A percentile compares a stretch with the other conserved stretches of the same genome.
phyloP scores from a whole-genome alignment of 2,888 invertebrate species.

The Palloptera scutellata region DNA sequence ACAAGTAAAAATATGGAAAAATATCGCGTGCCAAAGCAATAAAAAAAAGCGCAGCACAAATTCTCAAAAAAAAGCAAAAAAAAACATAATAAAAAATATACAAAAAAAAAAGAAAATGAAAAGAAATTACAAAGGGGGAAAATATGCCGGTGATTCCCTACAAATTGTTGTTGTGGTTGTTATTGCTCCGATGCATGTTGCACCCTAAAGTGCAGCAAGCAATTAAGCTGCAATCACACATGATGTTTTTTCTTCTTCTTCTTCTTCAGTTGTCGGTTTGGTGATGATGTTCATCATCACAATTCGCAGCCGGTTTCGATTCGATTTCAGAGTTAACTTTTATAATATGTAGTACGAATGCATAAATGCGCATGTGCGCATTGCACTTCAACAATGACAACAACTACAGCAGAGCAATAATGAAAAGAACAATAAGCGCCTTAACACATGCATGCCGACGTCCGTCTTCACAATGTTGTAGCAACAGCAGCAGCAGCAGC shows the following conservation, averaged over 20 bases:
- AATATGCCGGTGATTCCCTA: not conserved
- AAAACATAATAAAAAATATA: not conserved
- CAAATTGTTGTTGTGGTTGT: slow-evolving; percentile 2
- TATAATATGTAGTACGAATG: too few relatives aligned
- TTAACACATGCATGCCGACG: too few relatives aligned
- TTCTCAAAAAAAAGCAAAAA: slow-evolving; percentile 5
- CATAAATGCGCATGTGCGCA: slow-evolving; percentile 18
- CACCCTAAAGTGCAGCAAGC: slow-evolving; percentile 18
- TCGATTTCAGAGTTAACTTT: too few relatives aligned
- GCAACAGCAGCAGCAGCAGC: too few relatives aligned
- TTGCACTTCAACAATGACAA: slow-evolving; percentile 6
- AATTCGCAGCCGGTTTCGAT: too few relatives aligned
- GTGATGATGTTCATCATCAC: too few relatives aligned
- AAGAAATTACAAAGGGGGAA: not conserved
- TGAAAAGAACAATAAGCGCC: not conserved
- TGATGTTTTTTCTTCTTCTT: not conserved
- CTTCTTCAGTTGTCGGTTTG: too few relatives aligned
- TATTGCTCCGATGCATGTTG: slow-evolving; percentile 4
- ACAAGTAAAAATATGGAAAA: slow-evolving; percentile 25
- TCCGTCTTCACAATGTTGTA: too few relatives aligned
- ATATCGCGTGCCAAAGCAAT: slow-evolving; percentile 33
- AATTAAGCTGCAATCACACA: slow-evolving; percentile 20
- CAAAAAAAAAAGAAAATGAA: not conserved
- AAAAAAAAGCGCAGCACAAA: slow-evolving; percentile 26
- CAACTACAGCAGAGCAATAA: not conserved